Evolutionary conservation across 1,140 invertebrate genomes (phyloP), one percentile per base, ranked within the genome.

Genomic region (Anthonomus grandis): DNA sequence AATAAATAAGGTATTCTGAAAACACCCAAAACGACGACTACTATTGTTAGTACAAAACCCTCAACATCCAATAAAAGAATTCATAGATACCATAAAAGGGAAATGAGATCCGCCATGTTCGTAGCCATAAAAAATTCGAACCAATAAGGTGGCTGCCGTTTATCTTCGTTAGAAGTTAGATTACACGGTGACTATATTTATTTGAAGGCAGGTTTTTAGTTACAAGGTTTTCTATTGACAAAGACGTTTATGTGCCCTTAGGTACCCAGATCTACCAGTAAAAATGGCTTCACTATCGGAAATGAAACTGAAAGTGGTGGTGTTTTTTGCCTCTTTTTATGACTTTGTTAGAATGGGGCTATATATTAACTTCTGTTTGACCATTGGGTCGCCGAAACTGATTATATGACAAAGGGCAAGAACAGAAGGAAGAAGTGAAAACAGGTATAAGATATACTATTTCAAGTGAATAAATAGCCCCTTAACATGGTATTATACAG

Each of bases 271-370:
- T 19, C 27, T 8, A 13, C 4, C 39, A 25, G 4, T 42, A 36
- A 27, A 54, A 45, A 54, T 54, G 51, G 51, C 24, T 19, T 53
- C 41, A 54, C 51, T 54, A 45, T 54, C 51, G 25, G 46, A 36
- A 53, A n/a, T 21, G 36, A 53, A 53, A 53, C 51, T 31, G 41
- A 54, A 45, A 54, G 51, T 54, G 39, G 39, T 12, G 22, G 38
- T 12, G 45, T 53, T 36, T 24, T 45, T 54, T 45, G 41, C 17
- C 17, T 34, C 15, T 24, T 19, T 54, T 54, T 54, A 54, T 54
- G 37, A 45, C 39, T 6, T n/a, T 37, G 22, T 37, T 6, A 54
- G 10, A 9, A 31, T 36, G 18, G 34, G 39, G 39, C 25, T 52
- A 18, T 42, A n/a, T n/a, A n/a, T n/a, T 42, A 24, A 18, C 22